Base-by-base conservation (phyloP, 2,888 invertebrate species). In the Cerceris ruficornis region DNA sequence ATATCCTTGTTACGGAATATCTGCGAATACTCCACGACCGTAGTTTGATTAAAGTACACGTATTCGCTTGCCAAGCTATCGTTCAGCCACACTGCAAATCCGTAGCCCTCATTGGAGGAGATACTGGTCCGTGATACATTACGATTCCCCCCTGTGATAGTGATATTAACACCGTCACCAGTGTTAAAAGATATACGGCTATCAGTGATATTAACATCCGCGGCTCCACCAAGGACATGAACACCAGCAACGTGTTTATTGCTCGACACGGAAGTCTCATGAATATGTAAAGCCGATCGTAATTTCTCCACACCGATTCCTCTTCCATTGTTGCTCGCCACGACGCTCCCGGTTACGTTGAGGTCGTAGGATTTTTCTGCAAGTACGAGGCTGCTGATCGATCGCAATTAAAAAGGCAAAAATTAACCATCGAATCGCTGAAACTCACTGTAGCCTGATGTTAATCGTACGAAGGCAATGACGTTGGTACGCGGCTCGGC, bases 161-260 rank as follows among this genome's bases (percentile, higher is more conserved):
- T 98, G 11, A 99, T 96, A 91, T 99, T 99, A 9, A 99, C 94
- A 0, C 99, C 99, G 88, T 98, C 98, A 0, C 98, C 98, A 89
- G 96, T 95, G 91, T 99, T 99, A 86, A 97, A 96, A 15, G 96
- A 96, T 83, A 99, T 96, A 87, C 96, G 94, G 81, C 98, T 98
- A 86, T 96, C 95, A 17, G 99, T 98, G 4, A 99, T 94, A 91
- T 99, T 98, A 0, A 99, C 95, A 91, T 99, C 98, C 0, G 98
- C 98, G 0, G 97, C 98, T 2, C 99, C 99, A 86, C 95, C 96
- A 0, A 96, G 94, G 1, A 99, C 95, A 88, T 98, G 97, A 5
- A 99, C 94, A 7, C 99, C 99, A 2, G 98, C 98, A 0, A 97
- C 96, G 90, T 98, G 96, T 77, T 96, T 96, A 90, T 98, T 98